A percentile compares a stretch with the other conserved stretches of the same genome.
Conservation (phyloP, 2,888 invertebrate genomes). For the Sphaerophoria taeniata region DNA sequence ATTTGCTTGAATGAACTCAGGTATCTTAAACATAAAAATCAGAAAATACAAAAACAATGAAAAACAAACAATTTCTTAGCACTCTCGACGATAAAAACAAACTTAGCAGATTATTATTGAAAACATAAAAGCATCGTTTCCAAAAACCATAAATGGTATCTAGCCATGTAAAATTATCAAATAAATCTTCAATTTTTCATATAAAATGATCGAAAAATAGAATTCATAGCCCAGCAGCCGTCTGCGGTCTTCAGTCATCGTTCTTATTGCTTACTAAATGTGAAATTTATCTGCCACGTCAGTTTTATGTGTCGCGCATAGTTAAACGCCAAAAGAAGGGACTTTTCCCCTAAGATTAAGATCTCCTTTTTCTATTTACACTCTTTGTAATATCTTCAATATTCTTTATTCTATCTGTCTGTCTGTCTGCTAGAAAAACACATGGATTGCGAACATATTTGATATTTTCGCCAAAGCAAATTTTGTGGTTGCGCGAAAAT, state of each 20-base stretch:
- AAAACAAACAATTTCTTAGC: too few species aligned
- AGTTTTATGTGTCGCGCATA: conserved; percentile 75
- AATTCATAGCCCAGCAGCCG: neutral
- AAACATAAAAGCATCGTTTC: conserved; percentile 48
- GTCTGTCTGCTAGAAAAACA: conserved; percentile 13
- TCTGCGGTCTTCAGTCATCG: conserved; percentile 20
- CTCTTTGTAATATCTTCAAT: neutral
- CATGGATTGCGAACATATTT: conserved; percentile 58
- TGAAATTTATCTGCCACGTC: conserved; percentile 73
- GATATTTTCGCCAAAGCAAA: conserved; percentile 28
- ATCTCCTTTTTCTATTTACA: conserved; percentile 19
- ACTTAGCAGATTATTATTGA: conserved; percentile 50
- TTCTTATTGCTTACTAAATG: conserved; percentile 67
- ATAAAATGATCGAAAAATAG: conserved; percentile 39
- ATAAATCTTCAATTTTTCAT: conserved; percentile 66
- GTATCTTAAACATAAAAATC: too few species aligned
- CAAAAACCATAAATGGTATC: conserved; percentile 64
- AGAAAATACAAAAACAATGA: too few species aligned
- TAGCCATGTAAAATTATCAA: conserved; percentile 73
- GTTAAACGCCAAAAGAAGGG: conserved; percentile 69
- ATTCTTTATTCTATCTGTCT: too few species aligned
- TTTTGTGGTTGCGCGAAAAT: conserved; percentile 63
- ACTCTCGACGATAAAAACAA: too few species aligned
- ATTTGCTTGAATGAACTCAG: too few species aligned
- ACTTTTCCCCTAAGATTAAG: conserved; percentile 70